phyloP scores from a whole-genome alignment of 2,888 invertebrate species.

The Rhyacophila evoluta region DNA sequence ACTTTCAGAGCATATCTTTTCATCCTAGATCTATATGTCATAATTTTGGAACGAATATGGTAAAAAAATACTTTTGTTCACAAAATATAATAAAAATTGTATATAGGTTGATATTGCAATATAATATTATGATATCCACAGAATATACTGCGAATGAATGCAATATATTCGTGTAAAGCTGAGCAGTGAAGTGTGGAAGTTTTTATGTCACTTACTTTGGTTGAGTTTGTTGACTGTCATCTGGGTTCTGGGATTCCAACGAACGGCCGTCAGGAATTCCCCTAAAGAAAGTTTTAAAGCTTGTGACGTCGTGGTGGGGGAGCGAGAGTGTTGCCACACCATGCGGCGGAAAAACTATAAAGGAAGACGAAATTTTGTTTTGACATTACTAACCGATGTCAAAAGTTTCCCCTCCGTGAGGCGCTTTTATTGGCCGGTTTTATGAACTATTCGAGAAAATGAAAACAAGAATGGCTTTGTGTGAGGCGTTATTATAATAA shows the following conservation, averaged over 20 bases:
- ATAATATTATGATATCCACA: no score
- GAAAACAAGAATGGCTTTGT: neutral
- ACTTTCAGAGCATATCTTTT: no score
- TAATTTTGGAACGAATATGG: no score
- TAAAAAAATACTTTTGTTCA: no score
- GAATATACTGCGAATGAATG: no score
- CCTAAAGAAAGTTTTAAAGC: constrained; percentile 10
- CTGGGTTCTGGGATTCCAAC: neutral
- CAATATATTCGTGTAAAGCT: neutral
- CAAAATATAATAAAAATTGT: no score
- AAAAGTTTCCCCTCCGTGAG: neutral
- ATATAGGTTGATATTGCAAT: no score
- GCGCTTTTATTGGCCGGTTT: constrained; percentile 1
- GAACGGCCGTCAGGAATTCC: constrained; percentile 3
- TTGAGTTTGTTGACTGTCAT: constrained; percentile 10
- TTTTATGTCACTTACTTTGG: constrained; percentile 22
- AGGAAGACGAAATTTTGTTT: neutral
- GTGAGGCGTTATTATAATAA: neutral
- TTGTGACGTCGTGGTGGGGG: neutral
- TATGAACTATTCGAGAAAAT: neutral
- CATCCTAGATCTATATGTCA: no score
- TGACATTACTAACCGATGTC: constrained; percentile 14
- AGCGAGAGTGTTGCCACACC: neutral
- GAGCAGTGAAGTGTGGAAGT: neutral
- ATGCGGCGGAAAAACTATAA: constrained; percentile 2